A percentile compares a stretch with the other conserved stretches of the same genome.
Evolutionary conservation across 2,888 invertebrate genomes (phyloP).

Genomic region (Acanthopleura granulata): DNA sequence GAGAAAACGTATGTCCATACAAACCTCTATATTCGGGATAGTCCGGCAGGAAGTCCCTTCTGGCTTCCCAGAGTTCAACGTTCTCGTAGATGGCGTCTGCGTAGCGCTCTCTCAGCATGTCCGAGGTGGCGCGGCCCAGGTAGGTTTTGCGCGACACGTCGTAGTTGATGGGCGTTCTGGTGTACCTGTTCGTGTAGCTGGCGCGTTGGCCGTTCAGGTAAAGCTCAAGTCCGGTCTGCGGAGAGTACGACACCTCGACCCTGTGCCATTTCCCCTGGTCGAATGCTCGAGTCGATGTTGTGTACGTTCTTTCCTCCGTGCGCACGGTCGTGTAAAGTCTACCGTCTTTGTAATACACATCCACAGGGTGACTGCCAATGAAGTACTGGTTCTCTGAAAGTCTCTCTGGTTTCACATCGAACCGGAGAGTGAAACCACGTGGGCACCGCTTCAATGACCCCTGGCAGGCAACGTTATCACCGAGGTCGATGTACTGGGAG

Average conservation of each 20-base stretch:
- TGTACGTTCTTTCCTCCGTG: slow-evolving; percentile 55
- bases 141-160: slow-evolving; percentile 36
- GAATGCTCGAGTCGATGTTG: slow-evolving; percentile 48
- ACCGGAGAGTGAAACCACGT: slow-evolving; percentile 60
- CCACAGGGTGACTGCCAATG: slow-evolving; percentile 61
- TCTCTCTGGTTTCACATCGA: slow-evolving; percentile 50
- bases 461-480: slow-evolving; percentile 56
- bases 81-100: slow-evolving; percentile 52
- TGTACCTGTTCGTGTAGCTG: slow-evolving; percentile 37
- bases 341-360: slow-evolving; percentile 59
- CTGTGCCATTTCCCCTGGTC: slow-evolving; percentile 49
- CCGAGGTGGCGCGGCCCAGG: slow-evolving; percentile 48
- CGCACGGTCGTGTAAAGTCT: slow-evolving; percentile 56
- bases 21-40: slow-evolving; percentile 7
- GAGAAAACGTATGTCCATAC: no score
- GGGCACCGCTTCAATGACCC: slow-evolving; percentile 62
- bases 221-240: slow-evolving; percentile 49
- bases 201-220: slow-evolving; percentile 52
- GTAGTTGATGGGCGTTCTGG: slow-evolving; percentile 36
- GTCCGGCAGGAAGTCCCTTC: slow-evolving; percentile 39
- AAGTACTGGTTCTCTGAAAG: slow-evolving; percentile 59
- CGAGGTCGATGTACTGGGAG: slow-evolving; percentile 62
- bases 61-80: slow-evolving; percentile 53
- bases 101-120: slow-evolving; percentile 47
- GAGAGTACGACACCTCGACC: slow-evolving; percentile 62